Evolutionary conservation across 2,113 vertebrate species (phyloP).

Genomic region (Cercocebus atys): DNA sequence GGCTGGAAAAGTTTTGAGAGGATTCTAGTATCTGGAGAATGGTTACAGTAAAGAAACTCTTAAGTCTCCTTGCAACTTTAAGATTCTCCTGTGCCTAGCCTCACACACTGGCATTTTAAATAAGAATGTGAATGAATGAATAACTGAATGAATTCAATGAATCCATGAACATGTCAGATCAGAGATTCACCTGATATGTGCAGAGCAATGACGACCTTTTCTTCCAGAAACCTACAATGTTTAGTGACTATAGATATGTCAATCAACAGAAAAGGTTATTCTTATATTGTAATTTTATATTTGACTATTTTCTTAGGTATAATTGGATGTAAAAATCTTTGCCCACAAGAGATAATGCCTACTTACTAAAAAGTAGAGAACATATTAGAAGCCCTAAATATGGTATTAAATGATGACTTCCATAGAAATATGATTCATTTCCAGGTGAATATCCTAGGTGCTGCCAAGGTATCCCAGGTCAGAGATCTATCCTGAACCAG

Average conservation of each 20-base stretch:
- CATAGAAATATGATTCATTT: background rate
- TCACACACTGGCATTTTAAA: background rate
- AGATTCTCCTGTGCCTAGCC: background rate
- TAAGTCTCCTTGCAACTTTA: background rate
- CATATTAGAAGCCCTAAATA: background rate
- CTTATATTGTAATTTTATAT: background rate
- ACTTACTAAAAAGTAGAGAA: background rate
- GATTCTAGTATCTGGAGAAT: background rate
- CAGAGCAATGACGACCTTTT: conserved; percentile 17
- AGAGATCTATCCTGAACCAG: background rate
- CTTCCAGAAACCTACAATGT: background rate
- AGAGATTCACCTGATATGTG: background rate
- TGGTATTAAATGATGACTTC: background rate
- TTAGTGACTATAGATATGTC: conserved; percentile 14
- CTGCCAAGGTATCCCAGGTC: background rate
- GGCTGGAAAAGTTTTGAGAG: background rate
- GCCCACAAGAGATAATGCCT: background rate
- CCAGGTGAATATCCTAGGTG: background rate
- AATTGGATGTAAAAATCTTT: conserved; percentile 23
- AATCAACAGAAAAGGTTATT: conserved; percentile 28
- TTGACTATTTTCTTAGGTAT: background rate
- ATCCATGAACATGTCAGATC: background rate
- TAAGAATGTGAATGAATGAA: background rate
- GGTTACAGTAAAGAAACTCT: background rate
- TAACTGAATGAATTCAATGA: background rate